Base-by-base conservation (phyloP, 2,113 vertebrate genomes). In the Seriola aureovittata region DNA sequence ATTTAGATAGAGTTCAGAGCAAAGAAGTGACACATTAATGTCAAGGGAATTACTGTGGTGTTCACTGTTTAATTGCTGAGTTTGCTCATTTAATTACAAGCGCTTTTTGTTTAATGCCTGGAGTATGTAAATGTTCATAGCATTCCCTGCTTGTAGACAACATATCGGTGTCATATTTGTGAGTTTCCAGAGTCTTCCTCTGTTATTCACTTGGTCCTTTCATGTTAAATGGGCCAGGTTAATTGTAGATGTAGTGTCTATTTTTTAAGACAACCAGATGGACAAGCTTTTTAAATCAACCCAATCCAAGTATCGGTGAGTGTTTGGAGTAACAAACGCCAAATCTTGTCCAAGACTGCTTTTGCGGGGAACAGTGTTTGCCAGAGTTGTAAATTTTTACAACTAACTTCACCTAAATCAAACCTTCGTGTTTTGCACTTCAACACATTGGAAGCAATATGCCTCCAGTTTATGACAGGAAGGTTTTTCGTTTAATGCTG, bases 51-150 rank as follows among this genome's bases (percentile, higher is more conserved):
- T 8, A 52, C 58, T 81, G 88, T 75, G n/a, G 62, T 81, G 46
- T 84, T 78, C 32, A 48, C 58, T 82, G 70, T 77, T 79, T 42
- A 80, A 81, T 82, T 80, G 67, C 64, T 78, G 25, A 80, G 62
- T 62, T 74, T 78, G 63, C 80, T 80, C 17, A 8, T 90, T 80
- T 86, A 88, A 86, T 86, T 85, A 52, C n/a, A 71, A 72, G 59
- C 34, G 80, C 38, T 34, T 40, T 83, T 59, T 84, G 21, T 84
- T 58, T 76, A 73, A 81, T 34, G n/a, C 44, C 59, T 85, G 60
- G 48, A 50, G 14, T 52, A 69, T 75, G 63, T 59, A 42, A 68
- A 66, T 48, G 11, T 67, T 82, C 40, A 62, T 54, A 84, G 75
- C 59, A 69, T 80, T 54, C 6, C 34, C 42, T 72, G 54, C 42